Evolutionary conservation across 1,140 invertebrate species (phyloP).

Genomic region (Papilio machaon): DNA sequence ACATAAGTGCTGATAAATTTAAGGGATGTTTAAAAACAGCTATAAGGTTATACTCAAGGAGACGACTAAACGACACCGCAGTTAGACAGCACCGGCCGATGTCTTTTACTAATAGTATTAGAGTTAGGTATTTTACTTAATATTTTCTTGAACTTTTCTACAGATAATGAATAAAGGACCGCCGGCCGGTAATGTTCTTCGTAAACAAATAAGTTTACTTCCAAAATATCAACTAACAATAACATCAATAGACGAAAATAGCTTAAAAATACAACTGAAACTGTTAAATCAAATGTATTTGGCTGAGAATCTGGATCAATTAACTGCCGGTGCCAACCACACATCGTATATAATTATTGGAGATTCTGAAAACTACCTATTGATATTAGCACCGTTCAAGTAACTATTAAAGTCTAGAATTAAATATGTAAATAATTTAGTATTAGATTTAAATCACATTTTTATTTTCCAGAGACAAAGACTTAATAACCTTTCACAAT

Average conservation of each 20-base stretch:
- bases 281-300: conserved; percentile 69
- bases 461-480: conserved; percentile 64
- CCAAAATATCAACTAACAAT: conserved; percentile 71
- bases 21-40: too few species aligned
- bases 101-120: not conserved
- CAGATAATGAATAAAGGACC: conserved; percentile 80
- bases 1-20: too few species aligned
- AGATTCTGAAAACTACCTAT: conserved; percentile 79
- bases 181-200: conserved; percentile 72
- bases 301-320: conserved; percentile 61
- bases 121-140: not conserved
- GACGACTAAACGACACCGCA: too few species aligned
- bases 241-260: conserved; percentile 56
- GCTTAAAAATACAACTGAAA: conserved; percentile 54
- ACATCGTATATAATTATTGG: conserved; percentile 77
- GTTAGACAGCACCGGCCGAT: too few species aligned
- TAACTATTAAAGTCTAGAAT: conserved; percentile 47
- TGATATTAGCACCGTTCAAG: conserved; percentile 67
- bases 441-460: not conserved
- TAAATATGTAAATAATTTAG: not conserved
- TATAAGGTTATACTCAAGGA: too few species aligned
- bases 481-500: conserved; percentile 68
- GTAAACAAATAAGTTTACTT: conserved; percentile 74
- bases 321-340: conserved; percentile 70
- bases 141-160: not conserved